Evolutionary conservation across 2,888 invertebrate genomes (phyloP).

Genomic region (Meliscaeva auricollis): DNA sequence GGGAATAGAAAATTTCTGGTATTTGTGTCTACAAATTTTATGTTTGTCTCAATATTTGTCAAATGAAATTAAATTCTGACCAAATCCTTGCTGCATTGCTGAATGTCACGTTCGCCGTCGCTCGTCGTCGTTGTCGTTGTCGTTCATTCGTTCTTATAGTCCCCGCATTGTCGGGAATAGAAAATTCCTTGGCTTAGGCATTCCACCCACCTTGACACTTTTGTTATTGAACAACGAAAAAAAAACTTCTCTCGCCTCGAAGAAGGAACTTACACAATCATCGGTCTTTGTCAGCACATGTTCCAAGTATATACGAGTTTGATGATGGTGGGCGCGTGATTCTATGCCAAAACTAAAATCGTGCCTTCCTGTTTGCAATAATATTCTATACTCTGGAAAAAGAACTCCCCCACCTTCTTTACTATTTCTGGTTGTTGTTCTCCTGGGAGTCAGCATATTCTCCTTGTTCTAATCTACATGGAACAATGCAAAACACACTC

Average conservation of each 20-base stretch:
- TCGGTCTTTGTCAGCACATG: conserved; percentile 52
- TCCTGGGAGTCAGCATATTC: background rate
- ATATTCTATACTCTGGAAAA: conserved; percentile 22
- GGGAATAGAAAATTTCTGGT: conserved; percentile 35
- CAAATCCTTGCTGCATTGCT: conserved; percentile 67
- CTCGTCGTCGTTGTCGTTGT: conserved; percentile 11
- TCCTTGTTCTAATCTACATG: conserved; percentile 47
- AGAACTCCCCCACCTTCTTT: conserved; percentile 3
- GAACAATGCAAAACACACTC: conserved; percentile 60
- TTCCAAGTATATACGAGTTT: conserved; percentile 27
- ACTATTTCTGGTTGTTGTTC: too few species aligned
- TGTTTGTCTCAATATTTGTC: conserved; percentile 48
- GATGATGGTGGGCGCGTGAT: conserved; percentile 67
- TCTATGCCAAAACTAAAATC: conserved; percentile 72
- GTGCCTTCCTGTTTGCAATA: conserved; percentile 71
- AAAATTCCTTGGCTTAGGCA: conserved; percentile 56
- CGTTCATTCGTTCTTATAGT: conserved; percentile 1
- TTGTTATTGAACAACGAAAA: conserved; percentile 35
- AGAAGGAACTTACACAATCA: conserved; percentile 56
- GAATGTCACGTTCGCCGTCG: conserved; percentile 63
- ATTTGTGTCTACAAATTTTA: background rate
- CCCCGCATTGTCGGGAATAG: conserved; percentile 43
- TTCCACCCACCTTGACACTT: conserved; percentile 64
- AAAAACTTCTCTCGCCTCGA: conserved; percentile 36
- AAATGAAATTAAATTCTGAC: conserved; percentile 69